Evolutionary conservation across 37 sponge, comb jelly and placozoan species (phyloP).

Genomic region (Theonella swinhoei): DNA sequence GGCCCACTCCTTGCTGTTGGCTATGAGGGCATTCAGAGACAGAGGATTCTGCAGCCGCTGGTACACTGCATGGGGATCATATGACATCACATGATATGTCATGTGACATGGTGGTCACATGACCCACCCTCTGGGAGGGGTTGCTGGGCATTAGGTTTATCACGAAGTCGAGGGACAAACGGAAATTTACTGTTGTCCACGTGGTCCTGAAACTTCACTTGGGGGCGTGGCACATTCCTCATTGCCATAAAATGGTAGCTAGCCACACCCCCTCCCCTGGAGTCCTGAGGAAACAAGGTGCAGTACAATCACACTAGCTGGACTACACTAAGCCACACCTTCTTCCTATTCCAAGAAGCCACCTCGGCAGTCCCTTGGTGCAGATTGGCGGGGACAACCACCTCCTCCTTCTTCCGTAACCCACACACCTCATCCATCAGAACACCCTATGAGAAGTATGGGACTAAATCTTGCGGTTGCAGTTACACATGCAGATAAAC

Average conservation of each 20-base stretch:
- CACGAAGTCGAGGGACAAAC: slow-evolving; percentile 78
- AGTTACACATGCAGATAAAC: background rate
- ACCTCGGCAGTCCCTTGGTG: slow-evolving; percentile 56
- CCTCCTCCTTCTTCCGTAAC: slow-evolving; percentile 36
- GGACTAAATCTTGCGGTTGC: too few species aligned
- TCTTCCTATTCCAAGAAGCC: slow-evolving; percentile 80
- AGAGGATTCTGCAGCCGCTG: slow-evolving; percentile 48
- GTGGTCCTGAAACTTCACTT: slow-evolving; percentile 71
- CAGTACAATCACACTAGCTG: background rate
- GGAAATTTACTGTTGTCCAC: slow-evolving; percentile 86
- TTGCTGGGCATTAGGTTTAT: slow-evolving; percentile 78
- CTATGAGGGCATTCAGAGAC: slow-evolving; percentile 49
- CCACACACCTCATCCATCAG: slow-evolving; percentile 75
- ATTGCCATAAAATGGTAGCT: slow-evolving; percentile 51
- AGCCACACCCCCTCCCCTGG: slow-evolving; percentile 9
- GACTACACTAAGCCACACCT: too few species aligned
- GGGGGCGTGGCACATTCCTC: slow-evolving; percentile 83
- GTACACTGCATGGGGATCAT: slow-evolving; percentile 35
- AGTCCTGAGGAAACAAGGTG: slow-evolving; percentile 18
- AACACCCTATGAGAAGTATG: slow-evolving; percentile 29
- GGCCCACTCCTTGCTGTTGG: slow-evolving; percentile 59
- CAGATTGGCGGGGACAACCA: slow-evolving; percentile 4
- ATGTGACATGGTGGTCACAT: background rate
- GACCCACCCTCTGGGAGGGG: slow-evolving; percentile 62
- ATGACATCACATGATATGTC: background rate